Evolutionary conservation across 2,888 invertebrate species (phyloP).

Genomic region (Pomacea canaliculata): DNA sequence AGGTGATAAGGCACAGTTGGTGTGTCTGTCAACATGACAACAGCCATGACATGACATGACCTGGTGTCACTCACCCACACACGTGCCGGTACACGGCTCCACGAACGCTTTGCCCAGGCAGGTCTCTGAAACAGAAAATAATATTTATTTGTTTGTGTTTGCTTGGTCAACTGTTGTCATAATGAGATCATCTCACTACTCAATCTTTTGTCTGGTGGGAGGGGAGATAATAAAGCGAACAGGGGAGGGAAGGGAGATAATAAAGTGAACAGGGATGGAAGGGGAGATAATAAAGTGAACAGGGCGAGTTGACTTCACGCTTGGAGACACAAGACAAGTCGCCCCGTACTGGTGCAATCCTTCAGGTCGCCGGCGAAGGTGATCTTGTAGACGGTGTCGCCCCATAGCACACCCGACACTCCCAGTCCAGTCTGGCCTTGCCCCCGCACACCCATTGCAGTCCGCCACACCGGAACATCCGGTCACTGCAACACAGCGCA

Average conservation of each 20-base stretch:
- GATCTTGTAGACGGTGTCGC: not conserved
- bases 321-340: no score
- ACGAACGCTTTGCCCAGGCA: conserved; percentile 11
- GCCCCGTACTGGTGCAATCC: conserved; percentile 17
- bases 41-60: no score
- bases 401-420: conserved; percentile 13
- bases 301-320: no score
- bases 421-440: not conserved
- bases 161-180: not conserved
- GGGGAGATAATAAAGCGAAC: no score
- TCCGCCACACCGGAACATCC: conserved; percentile 7
- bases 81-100: conserved; percentile 8
- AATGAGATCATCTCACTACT: not conserved
- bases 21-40: no score
- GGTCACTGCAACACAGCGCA: conserved; percentile 1
- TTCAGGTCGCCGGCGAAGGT: conserved; percentile 1
- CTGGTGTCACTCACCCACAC: conserved; percentile 4
- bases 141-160: not conserved
- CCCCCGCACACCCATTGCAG: conserved; percentile 20
- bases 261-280: no score
- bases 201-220: no score
- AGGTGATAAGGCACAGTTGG: no score
- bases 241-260: no score
- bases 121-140: conserved; percentile 3
- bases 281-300: no score